These are phyloP conservation scores for Castor canadensis DNA, from an alignment of 2,113 vertebrate genomes.

Conservation along the genomic window DNA sequence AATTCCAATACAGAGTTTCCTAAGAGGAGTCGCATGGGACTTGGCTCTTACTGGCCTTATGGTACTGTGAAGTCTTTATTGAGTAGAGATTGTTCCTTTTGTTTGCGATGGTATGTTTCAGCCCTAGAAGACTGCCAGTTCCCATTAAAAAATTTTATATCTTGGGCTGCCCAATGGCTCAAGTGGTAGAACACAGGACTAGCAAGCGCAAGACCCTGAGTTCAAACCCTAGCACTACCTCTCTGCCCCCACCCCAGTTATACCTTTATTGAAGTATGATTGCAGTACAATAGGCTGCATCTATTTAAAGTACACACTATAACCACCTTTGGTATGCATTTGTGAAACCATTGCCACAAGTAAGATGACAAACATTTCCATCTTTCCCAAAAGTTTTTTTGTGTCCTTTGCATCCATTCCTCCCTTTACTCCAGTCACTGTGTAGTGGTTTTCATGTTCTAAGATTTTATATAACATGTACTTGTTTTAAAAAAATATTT, in stretches of 20 bases:
- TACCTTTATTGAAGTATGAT: not conserved
- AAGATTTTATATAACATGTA: slow-evolving; percentile 28
- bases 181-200: too few species aligned
- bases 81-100: not conserved
- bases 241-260: too few species aligned
- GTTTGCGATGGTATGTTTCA: slow-evolving; percentile 23
- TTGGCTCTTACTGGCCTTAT: not conserved
- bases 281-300: not conserved
- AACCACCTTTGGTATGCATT: not conserved
- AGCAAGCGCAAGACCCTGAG: too few species aligned
- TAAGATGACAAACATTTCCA: not conserved
- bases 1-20: not conserved
- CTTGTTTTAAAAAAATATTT: too few species aligned
- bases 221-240: too few species aligned
- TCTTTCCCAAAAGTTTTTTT: not conserved
- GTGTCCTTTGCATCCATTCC: not conserved
- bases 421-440: not conserved
- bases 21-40: not conserved
- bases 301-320: not conserved
- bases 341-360: not conserved
- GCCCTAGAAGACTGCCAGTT: not conserved
- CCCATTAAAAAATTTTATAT: not conserved
- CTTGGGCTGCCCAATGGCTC: too few species aligned
- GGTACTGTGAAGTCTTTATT: not conserved
- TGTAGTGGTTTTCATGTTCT: not conserved